phyloP scores from a whole-genome alignment of 2,797 vertebrate genomes.

The Cercopithecus mitis region DNA sequence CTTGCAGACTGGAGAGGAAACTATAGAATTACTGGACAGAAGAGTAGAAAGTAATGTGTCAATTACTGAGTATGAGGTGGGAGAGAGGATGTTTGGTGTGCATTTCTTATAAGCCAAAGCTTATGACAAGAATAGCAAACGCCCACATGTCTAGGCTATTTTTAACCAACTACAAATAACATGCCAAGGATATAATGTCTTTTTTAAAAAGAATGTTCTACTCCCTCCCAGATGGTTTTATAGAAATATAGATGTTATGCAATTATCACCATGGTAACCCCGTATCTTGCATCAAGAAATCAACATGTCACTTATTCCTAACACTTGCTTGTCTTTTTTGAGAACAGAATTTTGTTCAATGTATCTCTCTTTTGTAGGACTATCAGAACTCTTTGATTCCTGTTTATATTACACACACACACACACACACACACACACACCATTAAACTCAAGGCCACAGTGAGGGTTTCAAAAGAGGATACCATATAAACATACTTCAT shows the following conservation, averaged over 20 bases:
- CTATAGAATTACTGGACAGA: not conserved
- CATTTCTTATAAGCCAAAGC: conserved; percentile 14
- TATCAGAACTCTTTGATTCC: not conserved
- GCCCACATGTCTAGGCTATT: conserved; percentile 40
- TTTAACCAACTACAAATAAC: conserved; percentile 63
- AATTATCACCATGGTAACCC: conserved; percentile 72
- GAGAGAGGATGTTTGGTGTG: not conserved
- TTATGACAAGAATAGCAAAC: conserved; percentile 52
- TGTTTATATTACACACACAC: not conserved
- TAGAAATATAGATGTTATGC: conserved; percentile 64
- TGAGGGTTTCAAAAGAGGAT: not conserved
- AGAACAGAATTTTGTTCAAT: not conserved
- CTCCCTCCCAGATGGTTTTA: conserved; percentile 60
- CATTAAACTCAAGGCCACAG: not conserved
- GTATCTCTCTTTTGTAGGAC: not conserved
- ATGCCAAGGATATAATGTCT: conserved; percentile 32
- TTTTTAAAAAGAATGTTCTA: conserved; percentile 54
- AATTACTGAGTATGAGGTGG: not conserved
- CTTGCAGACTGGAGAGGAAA: not conserved
- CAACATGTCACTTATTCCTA: conserved; percentile 8
- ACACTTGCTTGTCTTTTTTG: conserved; percentile 37
- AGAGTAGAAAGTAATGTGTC: not conserved
- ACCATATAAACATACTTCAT: not conserved
- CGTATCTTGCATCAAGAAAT: conserved; percentile 60
- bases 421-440: not conserved